These are phyloP conservation scores for Acanthosepion lycidas DNA, from an alignment of 2,888 invertebrate genomes.

Conservation along the genomic window DNA sequence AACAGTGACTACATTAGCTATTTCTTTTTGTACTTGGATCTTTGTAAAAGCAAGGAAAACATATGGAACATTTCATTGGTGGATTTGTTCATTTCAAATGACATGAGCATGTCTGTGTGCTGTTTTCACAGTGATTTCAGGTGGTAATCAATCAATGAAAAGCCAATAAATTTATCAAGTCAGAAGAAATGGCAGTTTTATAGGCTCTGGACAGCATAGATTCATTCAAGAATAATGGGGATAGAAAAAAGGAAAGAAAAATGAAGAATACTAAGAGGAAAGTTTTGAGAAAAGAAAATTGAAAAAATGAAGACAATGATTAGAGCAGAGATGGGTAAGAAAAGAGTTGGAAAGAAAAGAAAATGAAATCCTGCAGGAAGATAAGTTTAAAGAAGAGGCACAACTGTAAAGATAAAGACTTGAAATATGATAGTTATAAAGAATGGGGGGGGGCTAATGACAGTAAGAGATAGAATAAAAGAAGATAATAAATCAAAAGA, in stretches of 20 bases:
- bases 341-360: background rate
- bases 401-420: background rate
- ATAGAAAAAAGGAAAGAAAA: background rate
- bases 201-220: background rate
- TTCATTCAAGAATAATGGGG: background rate
- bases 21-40: background rate
- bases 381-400: background rate
- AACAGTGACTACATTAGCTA: conserved; percentile 2
- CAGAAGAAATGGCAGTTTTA: background rate
- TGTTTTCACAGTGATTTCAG: background rate
- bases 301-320: too few species aligned
- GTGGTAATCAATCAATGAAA: conserved; percentile 20
- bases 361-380: background rate
- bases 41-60: background rate
- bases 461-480: too few species aligned
- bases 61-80: background rate
- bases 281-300: background rate
- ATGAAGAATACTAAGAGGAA: background rate
- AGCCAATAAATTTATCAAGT: conserved; percentile 12
- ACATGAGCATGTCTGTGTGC: background rate
- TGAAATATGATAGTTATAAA: background rate
- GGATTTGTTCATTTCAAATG: conserved; percentile 21
- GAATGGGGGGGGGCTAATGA: background rate
- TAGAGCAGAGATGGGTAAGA: background rate
- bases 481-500: background rate